Percentiles rank a stretch among this genome's conserved stretches.
Conservation (phyloP, 2,797 vertebrate genomes). For the Galagoides demidoff region DNA sequence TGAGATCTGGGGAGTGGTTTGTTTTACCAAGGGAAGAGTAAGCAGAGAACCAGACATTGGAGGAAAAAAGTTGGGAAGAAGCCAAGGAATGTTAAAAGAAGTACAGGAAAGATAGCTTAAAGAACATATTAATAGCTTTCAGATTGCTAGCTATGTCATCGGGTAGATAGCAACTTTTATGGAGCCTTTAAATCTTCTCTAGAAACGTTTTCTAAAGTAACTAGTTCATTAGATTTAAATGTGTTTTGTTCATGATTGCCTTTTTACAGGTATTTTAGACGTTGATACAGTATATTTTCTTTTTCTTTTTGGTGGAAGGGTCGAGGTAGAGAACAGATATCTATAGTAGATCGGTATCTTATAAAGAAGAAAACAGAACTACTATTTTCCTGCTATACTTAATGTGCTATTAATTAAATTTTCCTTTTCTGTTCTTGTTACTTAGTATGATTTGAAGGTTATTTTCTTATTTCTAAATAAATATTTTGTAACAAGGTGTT, state of each 20-base stretch:
- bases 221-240: slow-evolving; percentile 44
- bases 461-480: slow-evolving; percentile 41
- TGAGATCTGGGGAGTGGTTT: slow-evolving; percentile 6
- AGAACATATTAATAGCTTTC: background rate
- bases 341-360: background rate
- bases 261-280: slow-evolving; percentile 42
- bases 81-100: background rate
- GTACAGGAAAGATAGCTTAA: background rate
- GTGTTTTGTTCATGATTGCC: slow-evolving; percentile 40
- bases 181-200: slow-evolving; percentile 10
- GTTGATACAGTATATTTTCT: background rate
- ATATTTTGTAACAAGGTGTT: slow-evolving; percentile 38
- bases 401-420: slow-evolving; percentile 49
- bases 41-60: slow-evolving; percentile 1
- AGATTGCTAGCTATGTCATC: background rate
- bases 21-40: background rate
- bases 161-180: background rate
- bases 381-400: background rate
- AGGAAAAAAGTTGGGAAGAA: background rate
- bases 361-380: slow-evolving; percentile 36
- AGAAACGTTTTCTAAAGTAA: slow-evolving; percentile 22
- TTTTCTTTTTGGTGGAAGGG: background rate
- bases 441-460: background rate
- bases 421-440: slow-evolving; percentile 26
- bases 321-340: background rate